Percentiles rank a stretch among this genome's conserved stretches.
These are phyloP conservation scores for Morus bassanus DNA, from an alignment of 2,797 vertebrate genomes.

Conservation along the genomic window DNA sequence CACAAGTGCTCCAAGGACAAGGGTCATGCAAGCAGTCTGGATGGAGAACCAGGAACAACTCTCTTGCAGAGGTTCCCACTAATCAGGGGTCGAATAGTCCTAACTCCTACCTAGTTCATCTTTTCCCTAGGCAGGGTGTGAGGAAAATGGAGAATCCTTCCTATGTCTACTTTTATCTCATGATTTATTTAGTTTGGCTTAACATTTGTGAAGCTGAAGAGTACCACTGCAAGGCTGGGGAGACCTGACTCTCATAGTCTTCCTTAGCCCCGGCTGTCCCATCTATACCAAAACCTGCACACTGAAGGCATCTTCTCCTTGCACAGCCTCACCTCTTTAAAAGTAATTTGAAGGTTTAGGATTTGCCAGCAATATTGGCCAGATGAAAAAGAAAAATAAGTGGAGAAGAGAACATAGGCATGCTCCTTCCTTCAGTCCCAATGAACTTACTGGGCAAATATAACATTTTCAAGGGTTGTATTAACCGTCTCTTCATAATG, in stretches of 20 bases:
- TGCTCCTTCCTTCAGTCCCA: neutral
- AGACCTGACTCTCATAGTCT: neutral
- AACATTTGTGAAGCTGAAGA: neutral
- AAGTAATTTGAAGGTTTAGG: neutral
- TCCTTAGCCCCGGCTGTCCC: neutral
- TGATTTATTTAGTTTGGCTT: neutral
- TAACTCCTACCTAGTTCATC: neutral
- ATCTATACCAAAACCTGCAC: neutral
- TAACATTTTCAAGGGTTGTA: neutral
- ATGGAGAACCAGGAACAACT: neutral
- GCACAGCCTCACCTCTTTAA: neutral
- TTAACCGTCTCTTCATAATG: neutral
- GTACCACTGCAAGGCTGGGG: neutral
- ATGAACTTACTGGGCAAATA: neutral
- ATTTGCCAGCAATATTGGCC: neutral
- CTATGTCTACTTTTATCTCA: neutral
- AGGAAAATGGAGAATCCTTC: neutral
- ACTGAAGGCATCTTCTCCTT: neutral
- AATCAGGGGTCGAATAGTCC: neutral
- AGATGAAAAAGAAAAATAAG: neutral
- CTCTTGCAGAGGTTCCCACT: neutral
- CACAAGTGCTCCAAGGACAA: conserved; percentile 43
- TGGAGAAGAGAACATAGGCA: neutral
- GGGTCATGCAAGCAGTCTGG: conserved; percentile 38
- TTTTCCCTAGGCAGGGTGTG: neutral